Evolutionary conservation across 2,888 invertebrate species (phyloP), one percentile per base, ranked within the genome.

Genomic region (Anagyrus pseudococci): DNA sequence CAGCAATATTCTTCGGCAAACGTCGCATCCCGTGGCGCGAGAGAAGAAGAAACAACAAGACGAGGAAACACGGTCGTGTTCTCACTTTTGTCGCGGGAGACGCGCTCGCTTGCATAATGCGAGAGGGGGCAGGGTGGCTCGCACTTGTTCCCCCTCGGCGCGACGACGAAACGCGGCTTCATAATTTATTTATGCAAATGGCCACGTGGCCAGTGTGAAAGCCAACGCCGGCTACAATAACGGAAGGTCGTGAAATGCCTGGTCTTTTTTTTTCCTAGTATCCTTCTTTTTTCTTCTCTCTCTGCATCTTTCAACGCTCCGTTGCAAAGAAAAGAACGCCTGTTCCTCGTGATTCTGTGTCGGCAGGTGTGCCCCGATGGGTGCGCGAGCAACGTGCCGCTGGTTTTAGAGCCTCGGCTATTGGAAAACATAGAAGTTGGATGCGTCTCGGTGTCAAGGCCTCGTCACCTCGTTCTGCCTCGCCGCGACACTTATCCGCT

Each of bases 161-260:
- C 17, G 49, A 23, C 23, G 20, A 43, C 26, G 23, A 56, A 50
- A 50, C 29, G 53, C 23, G 53, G 44, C 22, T 54, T 54, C 49
- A n/a, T 63, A 43, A 58, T 54, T 63, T 63, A 63, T 55, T 58
- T 63, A 63, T 63, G 63, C 43, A 49, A 63, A 63, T 58, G 43
- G 40, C 8, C 48, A 33, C 49, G 49, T 52, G 60, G 54, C 15
- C 20, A 19, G 0, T 41, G 19, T 13, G 19, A 4, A 22, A 20
- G 29, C 37, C 20, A 17, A 20, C n/a, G 43, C 20, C 20, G 1
- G 19, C 20, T 22, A 26, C 20, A 29, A 62, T 41, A 55, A 44
- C 29, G 55, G 57, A 53, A 57, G 62, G 62, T 58, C 62, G 57
- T 33, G 52, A 25, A 52, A 62, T 47, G 37, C 10, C 19, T 26